Base-by-base conservation (phyloP, 1,140 invertebrate genomes). In the Ericerus pela region DNA sequence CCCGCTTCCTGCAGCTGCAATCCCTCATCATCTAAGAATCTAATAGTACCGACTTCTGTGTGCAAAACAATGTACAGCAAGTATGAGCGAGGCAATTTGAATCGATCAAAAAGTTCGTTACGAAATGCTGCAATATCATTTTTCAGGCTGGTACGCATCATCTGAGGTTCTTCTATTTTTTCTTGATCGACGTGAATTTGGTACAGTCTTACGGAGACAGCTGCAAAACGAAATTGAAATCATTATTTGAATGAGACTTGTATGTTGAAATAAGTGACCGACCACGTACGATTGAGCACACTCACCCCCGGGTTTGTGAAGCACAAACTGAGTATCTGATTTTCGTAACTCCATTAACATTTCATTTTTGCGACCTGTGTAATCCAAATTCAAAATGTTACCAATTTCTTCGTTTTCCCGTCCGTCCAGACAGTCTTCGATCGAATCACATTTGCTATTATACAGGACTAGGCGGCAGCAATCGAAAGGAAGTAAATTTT, bases 391-490 rank as follows among this genome's bases (percentile, higher is more conserved):
- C 63, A 75, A 68, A 59, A 80, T 67, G 31, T 72, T 73, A 10
- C 67, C 68, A 59, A 80, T 73, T 51, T 66, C 60, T 27, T 76
- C 69, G 56, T 78, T 72, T 5, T 78, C 71, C 41, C 72, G 67
- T 3, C 66, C 74, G 56, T 85, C 81, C 62, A 82, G 82, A 41
- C 80, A 85, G 56, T 75, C 74, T 59, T 85, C 77, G n/a, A 88
- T 78, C 2, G 75, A 71, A 56, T 84, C 80, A 57, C 76, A 72
- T 18, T 73, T 68, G 28, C 76, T 73, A 64, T 87, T 78, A 63
- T 84, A 89, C 55, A 73, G 78, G 1, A 88, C 83, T 18, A 90
- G 69, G 2, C 85, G 78, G 63, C 83, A 85, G 56, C 79, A 78
- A 30, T 80, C 74, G 1, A 79, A 54, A 11, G 77, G 73, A 4